Evolutionary conservation across 2,113 vertebrate genomes (phyloP), one percentile per base, ranked within the genome.

Genomic region (Toxotes chatareus): DNA sequence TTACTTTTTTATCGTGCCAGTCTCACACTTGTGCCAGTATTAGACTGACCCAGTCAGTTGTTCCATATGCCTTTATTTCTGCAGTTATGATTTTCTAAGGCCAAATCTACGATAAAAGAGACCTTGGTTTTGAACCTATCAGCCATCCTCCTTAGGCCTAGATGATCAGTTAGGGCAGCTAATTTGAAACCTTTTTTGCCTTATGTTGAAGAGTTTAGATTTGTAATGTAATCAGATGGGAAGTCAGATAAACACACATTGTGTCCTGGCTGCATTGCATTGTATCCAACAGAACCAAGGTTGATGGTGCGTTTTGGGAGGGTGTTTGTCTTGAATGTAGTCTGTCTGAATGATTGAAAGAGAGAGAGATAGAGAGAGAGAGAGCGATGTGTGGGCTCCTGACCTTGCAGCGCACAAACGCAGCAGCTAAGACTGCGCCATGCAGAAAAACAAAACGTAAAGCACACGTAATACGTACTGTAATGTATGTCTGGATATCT

Each of bases 11-110:
- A 78, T 83, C 0, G 88, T 91, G 93, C 89, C 91, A 91, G 91
- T 90, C 77, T 85, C 84, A 90, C 88, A 85, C 91, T 73, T 83
- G 93, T 92, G 92, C 92, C 92, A 93, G 92, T 93, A 92, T 90
- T 86, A 44, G 86, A 78, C 87, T 61, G 90, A 86, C 47, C 53
- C 36, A 0, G 36, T 81, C 86, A 60, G 83, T 86, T 59, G 1
- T 84, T 86, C 80, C 85, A 86, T 74, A 84, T 90, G 93, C 90
- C 91, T 93, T 93, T 89, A 86, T 92, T 91, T 88, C 86, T 4
- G 56, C 85, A 91, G 78, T 91, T 85, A 67, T 86, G 88, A 87
- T 92, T 91, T 91, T 90, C 92, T 91, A 74, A 21, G 87, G 91
- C 89, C 90, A 84, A 89, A 87, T 53, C 72, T 61, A 56, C 32